phyloP scores from a whole-genome alignment of 2,113 vertebrate genomes.

The Lamprologus callipterus region DNA sequence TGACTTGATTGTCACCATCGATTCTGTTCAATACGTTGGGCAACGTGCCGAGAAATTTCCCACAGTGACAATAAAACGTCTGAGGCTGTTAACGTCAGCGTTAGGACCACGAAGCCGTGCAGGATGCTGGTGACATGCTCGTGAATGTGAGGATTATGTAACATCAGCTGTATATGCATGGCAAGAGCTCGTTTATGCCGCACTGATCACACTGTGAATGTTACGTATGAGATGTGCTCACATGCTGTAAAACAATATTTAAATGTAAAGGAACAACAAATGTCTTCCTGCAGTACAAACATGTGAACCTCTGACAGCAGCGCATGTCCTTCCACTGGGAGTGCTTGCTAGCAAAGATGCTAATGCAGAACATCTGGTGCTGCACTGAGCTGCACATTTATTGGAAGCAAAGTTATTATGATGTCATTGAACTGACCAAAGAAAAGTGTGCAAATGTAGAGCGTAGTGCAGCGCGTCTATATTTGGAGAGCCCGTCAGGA shows the following conservation, averaged over 20 bases:
- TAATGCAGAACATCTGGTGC: slow-evolving; percentile 29
- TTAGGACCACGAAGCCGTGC: not conserved
- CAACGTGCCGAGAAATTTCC: not conserved
- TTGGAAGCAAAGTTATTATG: slow-evolving; percentile 4
- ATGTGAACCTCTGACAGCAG: not conserved
- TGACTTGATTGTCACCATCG: slow-evolving; percentile 55
- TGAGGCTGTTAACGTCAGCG: not conserved
- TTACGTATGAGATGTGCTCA: not conserved
- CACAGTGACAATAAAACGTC: slow-evolving; percentile 8
- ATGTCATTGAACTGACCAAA: not conserved
- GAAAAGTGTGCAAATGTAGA: not conserved
- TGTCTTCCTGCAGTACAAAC: not conserved
- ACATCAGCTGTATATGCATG: not conserved
- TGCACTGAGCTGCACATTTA: not conserved
- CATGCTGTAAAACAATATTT: not conserved
- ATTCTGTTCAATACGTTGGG: slow-evolving; percentile 43
- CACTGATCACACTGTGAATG: not conserved
- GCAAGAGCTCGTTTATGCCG: slow-evolving; percentile 1
- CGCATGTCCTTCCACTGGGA: not conserved
- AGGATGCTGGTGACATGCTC: not conserved
- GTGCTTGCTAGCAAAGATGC: not conserved
- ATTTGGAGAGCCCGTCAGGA: slow-evolving; percentile 15
- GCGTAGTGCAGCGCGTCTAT: not conserved
- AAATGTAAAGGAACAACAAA: not conserved
- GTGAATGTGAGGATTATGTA: slow-evolving; percentile 2